Percentiles rank a stretch among this genome's conserved stretches.
Conservation (phyloP, 2,797 vertebrate species). For the Moxostoma hubbsi region DNA sequence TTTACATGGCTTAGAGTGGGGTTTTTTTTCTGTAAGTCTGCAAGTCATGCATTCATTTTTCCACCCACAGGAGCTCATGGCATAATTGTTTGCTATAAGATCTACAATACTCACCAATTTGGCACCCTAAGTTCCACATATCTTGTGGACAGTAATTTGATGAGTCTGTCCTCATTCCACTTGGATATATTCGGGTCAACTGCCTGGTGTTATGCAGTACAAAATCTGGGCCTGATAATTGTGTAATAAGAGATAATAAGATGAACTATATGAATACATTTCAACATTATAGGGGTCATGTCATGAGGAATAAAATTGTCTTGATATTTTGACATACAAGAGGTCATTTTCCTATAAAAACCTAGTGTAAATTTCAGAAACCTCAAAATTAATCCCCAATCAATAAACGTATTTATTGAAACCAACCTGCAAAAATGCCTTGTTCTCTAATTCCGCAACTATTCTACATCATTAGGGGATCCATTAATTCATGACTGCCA, state of each 20-base stretch:
- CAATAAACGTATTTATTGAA: no score
- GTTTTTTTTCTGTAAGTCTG: neutral
- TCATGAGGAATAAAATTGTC: no score
- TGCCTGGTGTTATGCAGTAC: conserved; percentile 87
- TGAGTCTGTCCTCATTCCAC: conserved; percentile 90
- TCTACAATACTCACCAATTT: conserved; percentile 84
- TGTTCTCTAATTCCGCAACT: no score
- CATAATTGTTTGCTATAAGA: conserved; percentile 7
- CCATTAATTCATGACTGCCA: no score
- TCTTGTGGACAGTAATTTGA: conserved; percentile 95
- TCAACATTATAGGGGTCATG: no score
- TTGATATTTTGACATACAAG: no score
- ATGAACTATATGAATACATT: no score
- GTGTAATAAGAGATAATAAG: neutral
- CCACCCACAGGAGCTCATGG: neutral
- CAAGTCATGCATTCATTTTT: neutral
- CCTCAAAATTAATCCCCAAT: no score
- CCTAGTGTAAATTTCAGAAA: no score
- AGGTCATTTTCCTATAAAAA: no score
- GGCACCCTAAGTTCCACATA: conserved; percentile 93
- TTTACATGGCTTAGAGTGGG: neutral
- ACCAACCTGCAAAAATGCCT: no score
- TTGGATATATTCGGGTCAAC: conserved; percentile 90
- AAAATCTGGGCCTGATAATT: conserved; percentile 80
- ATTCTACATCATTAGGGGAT: no score